Evolutionary conservation across 2,888 invertebrate species (phyloP).

Genomic region (Protodeltote pygarga): DNA sequence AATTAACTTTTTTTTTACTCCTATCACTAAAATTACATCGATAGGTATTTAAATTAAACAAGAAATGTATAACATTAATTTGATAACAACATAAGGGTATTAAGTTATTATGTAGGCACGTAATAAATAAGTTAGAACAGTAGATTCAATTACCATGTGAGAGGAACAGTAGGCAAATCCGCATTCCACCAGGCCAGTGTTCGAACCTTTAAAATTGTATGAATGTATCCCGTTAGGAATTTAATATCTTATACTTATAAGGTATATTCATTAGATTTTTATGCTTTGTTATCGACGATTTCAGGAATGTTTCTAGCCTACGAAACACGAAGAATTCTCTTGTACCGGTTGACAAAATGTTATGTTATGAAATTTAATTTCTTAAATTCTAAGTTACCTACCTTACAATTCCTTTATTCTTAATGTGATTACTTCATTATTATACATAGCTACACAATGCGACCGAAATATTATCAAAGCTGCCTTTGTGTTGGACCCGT

Average conservation of each 20-base stretch:
- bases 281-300: conserved; percentile 13
- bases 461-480: conserved; percentile 1
- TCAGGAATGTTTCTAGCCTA: conserved; percentile 10
- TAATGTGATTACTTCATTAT: neutral
- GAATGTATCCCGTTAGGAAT: conserved; percentile 26
- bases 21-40: no score
- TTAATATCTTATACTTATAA: conserved; percentile 32
- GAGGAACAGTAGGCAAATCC: conserved; percentile 31
- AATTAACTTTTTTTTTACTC: no score
- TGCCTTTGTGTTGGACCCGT: conserved; percentile 27
- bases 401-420: no score
- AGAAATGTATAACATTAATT: no score
- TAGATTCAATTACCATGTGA: conserved; percentile 34
- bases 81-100: no score
- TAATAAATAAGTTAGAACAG: conserved; percentile 36
- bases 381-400: no score
- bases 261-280: conserved; percentile 1
- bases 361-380: no score
- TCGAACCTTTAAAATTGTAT: conserved; percentile 17
- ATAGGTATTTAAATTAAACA: no score
- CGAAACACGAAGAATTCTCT: no score
- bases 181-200: conserved; percentile 36
- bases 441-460: neutral
- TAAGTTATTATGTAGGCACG: conserved; percentile 22
- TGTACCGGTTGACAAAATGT: no score